phyloP scores from a whole-genome alignment of 1,140 invertebrate species.

The Lysiphlebus fabarum region DNA sequence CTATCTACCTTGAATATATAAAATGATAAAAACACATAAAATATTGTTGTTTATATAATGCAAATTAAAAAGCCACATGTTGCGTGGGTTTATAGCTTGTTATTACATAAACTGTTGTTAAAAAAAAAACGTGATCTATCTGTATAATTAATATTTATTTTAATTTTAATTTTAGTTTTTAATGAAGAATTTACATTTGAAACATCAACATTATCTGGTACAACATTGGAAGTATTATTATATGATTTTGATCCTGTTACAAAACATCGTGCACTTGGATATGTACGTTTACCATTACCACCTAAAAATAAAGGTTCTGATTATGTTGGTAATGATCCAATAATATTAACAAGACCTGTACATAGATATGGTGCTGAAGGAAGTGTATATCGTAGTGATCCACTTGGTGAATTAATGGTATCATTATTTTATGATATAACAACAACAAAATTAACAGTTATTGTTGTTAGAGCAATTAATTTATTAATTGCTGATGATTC shows the following conservation, averaged over 20 bases:
- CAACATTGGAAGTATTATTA: conserved; percentile 56
- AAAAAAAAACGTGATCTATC: background rate
- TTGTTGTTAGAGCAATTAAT: conserved; percentile 77
- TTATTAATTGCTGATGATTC: conserved; percentile 61
- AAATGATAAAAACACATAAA: background rate
- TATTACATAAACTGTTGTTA: too few relatives aligned
- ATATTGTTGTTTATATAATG: too few relatives aligned
- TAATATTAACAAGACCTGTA: conserved; percentile 34
- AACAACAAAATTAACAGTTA: conserved; percentile 75
- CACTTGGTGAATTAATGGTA: conserved; percentile 75
- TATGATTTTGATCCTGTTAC: conserved; percentile 69
- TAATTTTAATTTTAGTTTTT: conserved; percentile 56
- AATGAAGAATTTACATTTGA: conserved; percentile 73
- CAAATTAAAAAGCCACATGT: too few relatives aligned
- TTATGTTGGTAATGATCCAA: conserved; percentile 43
- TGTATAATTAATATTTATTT: background rate
- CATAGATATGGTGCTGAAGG: conserved; percentile 37
- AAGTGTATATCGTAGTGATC: conserved; percentile 34
- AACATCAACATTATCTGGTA: conserved; percentile 60
- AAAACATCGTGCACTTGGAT: conserved; percentile 60
- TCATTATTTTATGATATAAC: conserved; percentile 78
- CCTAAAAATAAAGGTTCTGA: conserved; percentile 46
- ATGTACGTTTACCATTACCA: conserved; percentile 55
- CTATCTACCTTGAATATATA: background rate
- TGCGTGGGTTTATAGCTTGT: too few relatives aligned